These are phyloP conservation scores for Cliona cf. orientalis DNA, from an alignment of 37 sponge, comb jelly and placozoan genomes.

Conservation along the genomic window DNA sequence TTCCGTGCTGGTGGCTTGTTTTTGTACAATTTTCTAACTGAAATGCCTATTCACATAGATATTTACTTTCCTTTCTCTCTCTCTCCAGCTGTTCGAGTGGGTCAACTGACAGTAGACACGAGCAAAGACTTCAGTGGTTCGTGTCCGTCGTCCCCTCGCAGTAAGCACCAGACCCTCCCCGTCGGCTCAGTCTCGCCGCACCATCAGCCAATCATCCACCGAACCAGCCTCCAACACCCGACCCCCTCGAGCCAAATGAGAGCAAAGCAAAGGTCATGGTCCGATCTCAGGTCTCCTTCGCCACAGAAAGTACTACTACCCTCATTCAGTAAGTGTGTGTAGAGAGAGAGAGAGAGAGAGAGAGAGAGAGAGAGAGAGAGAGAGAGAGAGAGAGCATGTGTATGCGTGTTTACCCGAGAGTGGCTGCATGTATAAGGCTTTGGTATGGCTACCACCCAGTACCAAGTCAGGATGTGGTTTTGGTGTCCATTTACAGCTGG, in stretches of 20 bases:
- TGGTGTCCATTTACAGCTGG: too few species aligned
- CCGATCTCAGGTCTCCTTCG: conserved; percentile 17
- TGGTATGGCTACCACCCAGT: neutral
- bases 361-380: too few species aligned
- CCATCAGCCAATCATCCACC: neutral
- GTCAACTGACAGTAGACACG: too few species aligned
- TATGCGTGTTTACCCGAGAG: too few species aligned
- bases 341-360: too few species aligned
- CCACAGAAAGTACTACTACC: neutral
- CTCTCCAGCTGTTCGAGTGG: neutral
- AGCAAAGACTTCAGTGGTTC: neutral
- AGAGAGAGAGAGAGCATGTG: too few species aligned
- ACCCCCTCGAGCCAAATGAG: neutral
- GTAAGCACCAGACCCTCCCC: neutral
- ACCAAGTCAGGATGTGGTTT: too few species aligned
- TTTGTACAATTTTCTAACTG: too few species aligned
- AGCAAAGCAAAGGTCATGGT: conserved; percentile 9
- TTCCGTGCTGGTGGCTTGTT: too few species aligned
- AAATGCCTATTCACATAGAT: neutral
- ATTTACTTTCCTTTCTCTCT: neutral
- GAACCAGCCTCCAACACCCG: neutral
- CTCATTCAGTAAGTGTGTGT: neutral
- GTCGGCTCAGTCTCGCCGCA: too few species aligned
- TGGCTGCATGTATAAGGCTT: neutral
- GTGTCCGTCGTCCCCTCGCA: neutral